phyloP scores from a whole-genome alignment of 2,113 vertebrate species.

The Megalops atlanticus region DNA sequence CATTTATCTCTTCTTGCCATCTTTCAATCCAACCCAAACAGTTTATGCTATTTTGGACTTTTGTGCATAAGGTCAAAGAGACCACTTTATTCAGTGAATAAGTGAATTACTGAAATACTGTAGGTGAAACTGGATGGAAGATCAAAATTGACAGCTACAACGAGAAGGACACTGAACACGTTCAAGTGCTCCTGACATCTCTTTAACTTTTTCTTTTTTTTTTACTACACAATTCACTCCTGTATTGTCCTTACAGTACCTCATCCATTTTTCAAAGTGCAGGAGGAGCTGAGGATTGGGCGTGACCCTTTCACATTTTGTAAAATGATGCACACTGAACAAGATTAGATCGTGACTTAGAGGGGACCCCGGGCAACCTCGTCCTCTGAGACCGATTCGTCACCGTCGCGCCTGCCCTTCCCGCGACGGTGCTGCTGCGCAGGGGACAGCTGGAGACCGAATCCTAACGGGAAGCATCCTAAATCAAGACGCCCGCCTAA shows the following conservation, averaged over 20 bases:
- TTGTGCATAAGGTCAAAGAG: too few relatives aligned
- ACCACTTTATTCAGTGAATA: too few relatives aligned
- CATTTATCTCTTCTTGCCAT: too few relatives aligned
- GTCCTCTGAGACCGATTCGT: not conserved
- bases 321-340: not conserved
- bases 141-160: not conserved
- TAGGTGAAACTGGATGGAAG: too few relatives aligned
- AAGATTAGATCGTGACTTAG: not conserved
- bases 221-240: not conserved
- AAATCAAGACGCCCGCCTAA: too few relatives aligned
- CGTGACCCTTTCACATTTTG: not conserved
- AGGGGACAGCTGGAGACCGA: not conserved
- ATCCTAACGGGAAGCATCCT: not conserved
- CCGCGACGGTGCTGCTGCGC: not conserved
- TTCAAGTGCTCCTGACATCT: not conserved
- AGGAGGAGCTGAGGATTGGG: not conserved
- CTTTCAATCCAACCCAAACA: too few relatives aligned
- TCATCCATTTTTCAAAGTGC: not conserved
- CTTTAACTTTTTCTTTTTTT: too few relatives aligned
- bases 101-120: too few relatives aligned
- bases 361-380: not conserved
- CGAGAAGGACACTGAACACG: not conserved
- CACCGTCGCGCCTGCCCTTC: not conserved
- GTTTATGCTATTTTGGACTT: too few relatives aligned
- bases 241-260: not conserved